Percentiles rank a stretch among this genome's conserved stretches.
phyloP scores from a whole-genome alignment of 1,140 invertebrate species.

The Mya arenaria region DNA sequence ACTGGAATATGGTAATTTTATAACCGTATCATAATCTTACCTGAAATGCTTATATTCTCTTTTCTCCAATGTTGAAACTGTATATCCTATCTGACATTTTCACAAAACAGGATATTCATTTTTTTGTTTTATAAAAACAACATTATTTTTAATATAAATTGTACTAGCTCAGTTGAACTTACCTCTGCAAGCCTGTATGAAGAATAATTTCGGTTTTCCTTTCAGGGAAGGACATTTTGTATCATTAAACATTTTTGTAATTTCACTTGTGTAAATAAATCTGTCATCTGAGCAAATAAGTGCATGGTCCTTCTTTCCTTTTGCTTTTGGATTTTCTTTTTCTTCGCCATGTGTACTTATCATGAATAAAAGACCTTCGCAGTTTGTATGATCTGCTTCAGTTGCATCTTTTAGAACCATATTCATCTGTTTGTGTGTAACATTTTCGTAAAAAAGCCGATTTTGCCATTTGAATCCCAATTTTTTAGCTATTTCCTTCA shows the following conservation, averaged over 20 bases:
- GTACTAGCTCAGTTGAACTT: too few relatives aligned
- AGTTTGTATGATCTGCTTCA: constrained; percentile 23
- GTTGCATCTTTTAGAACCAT: neutral
- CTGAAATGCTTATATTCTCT: too few relatives aligned
- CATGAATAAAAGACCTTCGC: constrained; percentile 55
- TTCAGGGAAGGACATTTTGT: constrained; percentile 15
- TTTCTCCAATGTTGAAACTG: too few relatives aligned
- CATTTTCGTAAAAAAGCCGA: neutral
- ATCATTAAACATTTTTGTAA: constrained; percentile 33
- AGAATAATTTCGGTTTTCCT: constrained; percentile 41
- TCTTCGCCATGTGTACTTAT: constrained; percentile 51
- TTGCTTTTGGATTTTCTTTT: neutral
- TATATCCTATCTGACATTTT: too few relatives aligned
- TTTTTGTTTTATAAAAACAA: too few relatives aligned
- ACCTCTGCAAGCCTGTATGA: constrained; percentile 38
- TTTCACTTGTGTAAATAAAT: neutral
- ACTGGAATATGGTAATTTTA: too few relatives aligned
- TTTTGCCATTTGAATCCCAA: constrained; percentile 40
- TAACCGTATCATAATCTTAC: too few relatives aligned
- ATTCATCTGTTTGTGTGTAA: neutral
- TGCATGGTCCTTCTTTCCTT: constrained; percentile 24
- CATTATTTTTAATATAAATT: too few relatives aligned
- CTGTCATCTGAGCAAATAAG: neutral
- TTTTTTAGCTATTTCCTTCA: constrained; percentile 22
- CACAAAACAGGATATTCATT: too few relatives aligned